These are phyloP conservation scores for Dendrocopos noguchii DNA, from an alignment of 2,113 vertebrate species.

Conservation along the genomic window DNA sequence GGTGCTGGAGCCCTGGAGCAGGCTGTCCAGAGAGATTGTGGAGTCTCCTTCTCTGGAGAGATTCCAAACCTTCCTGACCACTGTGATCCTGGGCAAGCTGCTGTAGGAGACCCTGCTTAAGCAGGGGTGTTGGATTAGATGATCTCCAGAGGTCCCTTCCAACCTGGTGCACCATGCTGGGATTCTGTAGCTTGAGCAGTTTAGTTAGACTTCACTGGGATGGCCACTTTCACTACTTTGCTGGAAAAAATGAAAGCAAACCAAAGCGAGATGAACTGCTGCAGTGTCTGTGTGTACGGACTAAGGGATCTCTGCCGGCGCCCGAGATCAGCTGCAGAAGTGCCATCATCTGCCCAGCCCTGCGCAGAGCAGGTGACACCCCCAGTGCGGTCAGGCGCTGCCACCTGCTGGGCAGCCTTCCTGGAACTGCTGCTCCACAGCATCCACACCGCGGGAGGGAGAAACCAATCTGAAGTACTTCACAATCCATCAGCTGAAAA, in stretches of 20 bases:
- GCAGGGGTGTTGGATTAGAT: not conserved
- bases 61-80: too few species aligned
- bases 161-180: not conserved
- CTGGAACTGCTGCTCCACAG: not conserved
- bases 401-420: constrained; percentile 65
- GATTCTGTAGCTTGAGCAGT: not conserved
- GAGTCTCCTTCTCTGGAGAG: too few species aligned
- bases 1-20: too few species aligned
- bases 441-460: too few species aligned
- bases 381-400: not conserved
- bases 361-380: not conserved
- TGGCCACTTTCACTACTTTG: not conserved
- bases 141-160: not conserved
- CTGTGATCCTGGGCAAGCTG: too few species aligned
- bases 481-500: not conserved
- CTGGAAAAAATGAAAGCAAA: not conserved
- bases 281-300: not conserved
- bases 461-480: rapidly evolving
- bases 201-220: not conserved
- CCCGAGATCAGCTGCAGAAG: not conserved
- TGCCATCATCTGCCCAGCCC: rapidly evolving
- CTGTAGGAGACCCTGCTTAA: too few species aligned
- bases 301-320: rapidly evolving
- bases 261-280: not conserved
- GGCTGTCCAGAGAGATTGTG: too few species aligned